Percentiles rank a stretch among this genome's conserved stretches.
Evolutionary conservation across 1,140 invertebrate species (phyloP).

Genomic region (Drosophila orena): DNA sequence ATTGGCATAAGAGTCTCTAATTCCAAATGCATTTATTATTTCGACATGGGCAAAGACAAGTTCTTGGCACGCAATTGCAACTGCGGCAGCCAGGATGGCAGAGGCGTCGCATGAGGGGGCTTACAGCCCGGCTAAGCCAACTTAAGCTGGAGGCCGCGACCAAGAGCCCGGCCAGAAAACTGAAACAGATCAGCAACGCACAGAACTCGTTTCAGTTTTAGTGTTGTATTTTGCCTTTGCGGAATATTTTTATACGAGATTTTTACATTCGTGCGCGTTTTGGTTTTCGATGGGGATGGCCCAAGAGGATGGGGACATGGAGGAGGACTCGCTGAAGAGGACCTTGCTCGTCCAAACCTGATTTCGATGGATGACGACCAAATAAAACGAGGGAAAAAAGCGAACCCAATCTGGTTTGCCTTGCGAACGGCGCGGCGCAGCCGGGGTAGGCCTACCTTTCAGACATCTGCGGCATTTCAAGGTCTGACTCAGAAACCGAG

Average conservation of each 20-base stretch:
- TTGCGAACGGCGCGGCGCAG: conserved; percentile 33
- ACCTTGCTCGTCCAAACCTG: conserved; percentile 75
- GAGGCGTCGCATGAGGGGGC: neutral
- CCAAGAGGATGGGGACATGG: neutral
- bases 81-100: neutral
- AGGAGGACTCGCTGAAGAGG: conserved; percentile 44
- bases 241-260: conserved; percentile 51
- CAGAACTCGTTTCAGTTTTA: conserved; percentile 57
- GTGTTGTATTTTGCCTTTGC: conserved; percentile 7
- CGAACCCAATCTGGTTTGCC: conserved; percentile 75
- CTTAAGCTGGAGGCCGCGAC: conserved; percentile 58
- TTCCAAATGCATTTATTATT: conserved; percentile 81
- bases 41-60: conserved; percentile 73
- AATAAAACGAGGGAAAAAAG: conserved; percentile 29
- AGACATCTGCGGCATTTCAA: conserved; percentile 81
- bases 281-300: conserved; percentile 1
- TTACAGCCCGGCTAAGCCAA: conserved; percentile 23
- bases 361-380: conserved; percentile 43
- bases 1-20: conserved; percentile 83
- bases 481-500: conserved; percentile 75
- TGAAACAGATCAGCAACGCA: conserved; percentile 46
- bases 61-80: conserved; percentile 48
- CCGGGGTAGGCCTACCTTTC: conserved; percentile 46
- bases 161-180: conserved; percentile 48
- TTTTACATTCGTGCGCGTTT: conserved; percentile 69